Evolutionary conservation across 2,888 invertebrate species (phyloP).

Genomic region (Arenicola marina): DNA sequence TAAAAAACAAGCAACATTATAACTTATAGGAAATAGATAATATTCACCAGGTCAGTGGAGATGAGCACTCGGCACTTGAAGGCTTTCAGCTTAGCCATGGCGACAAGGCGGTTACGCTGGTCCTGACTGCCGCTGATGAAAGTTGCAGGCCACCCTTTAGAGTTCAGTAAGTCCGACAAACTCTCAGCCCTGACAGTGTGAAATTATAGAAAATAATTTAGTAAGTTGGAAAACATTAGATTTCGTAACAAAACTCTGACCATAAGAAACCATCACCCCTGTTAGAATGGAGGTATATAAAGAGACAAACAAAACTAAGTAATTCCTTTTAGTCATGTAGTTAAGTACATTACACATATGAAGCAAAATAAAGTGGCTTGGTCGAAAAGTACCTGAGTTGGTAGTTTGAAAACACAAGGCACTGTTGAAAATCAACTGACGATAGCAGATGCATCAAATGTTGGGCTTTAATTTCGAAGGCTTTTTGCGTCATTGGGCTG

Average conservation of each 20-base stretch:
- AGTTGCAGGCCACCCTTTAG: conserved; percentile 77
- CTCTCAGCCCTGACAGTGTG: conserved; percentile 72
- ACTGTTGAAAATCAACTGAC: conserved; percentile 81
- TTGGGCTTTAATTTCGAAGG: conserved; percentile 56
- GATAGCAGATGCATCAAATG: conserved; percentile 68
- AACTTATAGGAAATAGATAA: too few species aligned
- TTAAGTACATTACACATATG: not conserved
- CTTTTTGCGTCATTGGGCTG: conserved; percentile 50
- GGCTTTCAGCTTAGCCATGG: conserved; percentile 77
- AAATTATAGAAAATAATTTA: not conserved
- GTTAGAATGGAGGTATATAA: not conserved
- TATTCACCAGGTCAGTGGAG: conserved; percentile 73
- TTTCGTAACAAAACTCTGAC: not conserved
- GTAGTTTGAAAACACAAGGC: conserved; percentile 87
- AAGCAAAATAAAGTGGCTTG: not conserved
- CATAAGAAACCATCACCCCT: not conserved
- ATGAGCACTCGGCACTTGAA: conserved; percentile 81
- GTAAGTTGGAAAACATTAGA: not conserved
- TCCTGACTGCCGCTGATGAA: conserved; percentile 79
- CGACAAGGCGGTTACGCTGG: conserved; percentile 77
- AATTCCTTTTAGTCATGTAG: not conserved
- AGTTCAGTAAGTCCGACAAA: conserved; percentile 73
- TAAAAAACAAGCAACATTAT: too few species aligned
- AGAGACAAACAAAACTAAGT: not conserved
- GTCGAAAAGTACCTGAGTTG: conserved; percentile 69